Percentiles rank a stretch among this genome's conserved stretches.
These are phyloP conservation scores for Sebastes iracundus DNA, from an alignment of 2,797 vertebrate species.

Conservation along the genomic window DNA sequence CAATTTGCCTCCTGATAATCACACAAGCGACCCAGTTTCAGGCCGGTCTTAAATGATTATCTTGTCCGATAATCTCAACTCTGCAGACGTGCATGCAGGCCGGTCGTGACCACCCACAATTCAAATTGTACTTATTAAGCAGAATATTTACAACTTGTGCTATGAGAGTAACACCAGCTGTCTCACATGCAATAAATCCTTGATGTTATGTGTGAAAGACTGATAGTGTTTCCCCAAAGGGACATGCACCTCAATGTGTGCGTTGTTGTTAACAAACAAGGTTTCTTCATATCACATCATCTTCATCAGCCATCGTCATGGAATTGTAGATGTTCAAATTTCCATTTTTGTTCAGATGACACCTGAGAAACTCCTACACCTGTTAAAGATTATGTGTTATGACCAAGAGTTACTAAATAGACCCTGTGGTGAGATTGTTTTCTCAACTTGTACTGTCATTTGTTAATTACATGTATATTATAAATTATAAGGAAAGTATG, in stretches of 20 bases:
- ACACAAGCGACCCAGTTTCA: conserved; percentile 1
- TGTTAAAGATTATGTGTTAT: neutral
- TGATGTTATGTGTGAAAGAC: neutral
- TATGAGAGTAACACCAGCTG: neutral
- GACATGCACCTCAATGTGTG: neutral
- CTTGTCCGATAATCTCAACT: conserved; percentile 25
- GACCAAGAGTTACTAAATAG: neutral
- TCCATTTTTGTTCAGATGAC: neutral
- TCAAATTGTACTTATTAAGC: neutral
- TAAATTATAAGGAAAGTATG: too few species aligned
- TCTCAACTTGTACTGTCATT: neutral
- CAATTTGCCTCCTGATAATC: conserved; percentile 27
- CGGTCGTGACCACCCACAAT: neutral
- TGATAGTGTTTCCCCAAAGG: neutral
- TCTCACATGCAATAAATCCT: neutral
- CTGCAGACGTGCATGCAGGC: neutral
- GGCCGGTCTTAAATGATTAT: conserved; percentile 41
- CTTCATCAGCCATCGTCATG: neutral
- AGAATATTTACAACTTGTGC: neutral
- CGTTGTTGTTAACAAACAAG: neutral
- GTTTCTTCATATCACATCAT: neutral
- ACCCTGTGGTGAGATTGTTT: neutral
- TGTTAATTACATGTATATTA: too few species aligned
- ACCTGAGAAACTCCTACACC: neutral
- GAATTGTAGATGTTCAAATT: neutral